Base-by-base conservation (phyloP, 1,140 invertebrate genomes). In the Ceratoteleas bidentatus region DNA sequence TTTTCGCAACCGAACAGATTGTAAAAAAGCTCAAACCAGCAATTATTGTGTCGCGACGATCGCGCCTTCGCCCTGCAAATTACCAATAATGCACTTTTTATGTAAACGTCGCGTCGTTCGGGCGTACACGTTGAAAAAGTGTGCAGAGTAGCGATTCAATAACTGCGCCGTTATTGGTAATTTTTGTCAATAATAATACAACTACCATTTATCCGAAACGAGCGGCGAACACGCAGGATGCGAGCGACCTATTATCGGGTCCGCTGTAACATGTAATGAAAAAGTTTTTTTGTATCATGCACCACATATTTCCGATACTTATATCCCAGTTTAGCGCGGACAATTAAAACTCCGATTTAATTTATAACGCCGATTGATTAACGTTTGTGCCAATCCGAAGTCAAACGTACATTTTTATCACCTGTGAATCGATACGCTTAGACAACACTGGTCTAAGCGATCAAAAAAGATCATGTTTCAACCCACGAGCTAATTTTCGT, bases 141-240 rank as follows among this genome's bases (percentile, higher is more conserved):
- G 49, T 16, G 14, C 13, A 15, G 40, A 36, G 52, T 73, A 45
- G 34, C 14, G 16, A 73, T 62, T 73, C 57, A 73, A 49, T 73
- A 73, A 73, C 43, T 10, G 52, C 40, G 43, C 43, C 45, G 69
- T 73, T 73, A 57, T 73, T 62, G 69, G 60, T 73, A 56, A 73
- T 64, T 73, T 73, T 73, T 57, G 60, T 57, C 69, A 73, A 64
- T 73, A 73, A 73, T 73, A 73, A 64, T 57, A 73, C 50, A 62
- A 49, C 69, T 50, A 32, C 40, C 43, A 40, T 64, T 73, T 43
- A 73, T 73, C 56, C 69, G 40, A 62, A 57, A 64, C 52, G 69
- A 73, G 58, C 36, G 38, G 14, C 10, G 53, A 49, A 50, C 40
- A 64, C 50, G 57, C 68, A 33, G 43, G 11, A 38, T 34, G 16